Evolutionary conservation across 1,140 invertebrate genomes (phyloP).

Genomic region (Magallana gigas): DNA sequence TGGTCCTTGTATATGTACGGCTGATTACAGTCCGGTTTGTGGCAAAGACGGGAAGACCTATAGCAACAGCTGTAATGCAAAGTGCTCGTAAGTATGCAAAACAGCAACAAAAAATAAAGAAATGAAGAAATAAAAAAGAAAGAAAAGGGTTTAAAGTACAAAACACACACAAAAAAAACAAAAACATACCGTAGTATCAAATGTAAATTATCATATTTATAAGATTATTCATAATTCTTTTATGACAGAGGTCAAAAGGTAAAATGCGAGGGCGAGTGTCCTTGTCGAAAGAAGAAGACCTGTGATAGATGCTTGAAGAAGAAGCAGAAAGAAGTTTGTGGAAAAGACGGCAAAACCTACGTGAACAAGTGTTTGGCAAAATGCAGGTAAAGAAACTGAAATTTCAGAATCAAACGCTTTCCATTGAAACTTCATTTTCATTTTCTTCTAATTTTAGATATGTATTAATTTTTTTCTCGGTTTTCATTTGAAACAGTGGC

Average conservation of each 20-base stretch:
- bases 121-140: too few species aligned
- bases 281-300: constrained; percentile 16
- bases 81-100: constrained; percentile 13
- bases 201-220: too few species aligned
- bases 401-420: not conserved
- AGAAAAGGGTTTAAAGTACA: too few species aligned
- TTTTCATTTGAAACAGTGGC: not conserved
- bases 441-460: not conserved
- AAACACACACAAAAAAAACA: too few species aligned
- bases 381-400: not conserved
- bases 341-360: constrained; percentile 52
- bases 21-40: constrained; percentile 24
- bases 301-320: constrained; percentile 18
- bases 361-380: constrained; percentile 44
- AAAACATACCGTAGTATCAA: too few species aligned
- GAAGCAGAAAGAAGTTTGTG: constrained; percentile 43
- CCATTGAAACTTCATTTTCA: not conserved
- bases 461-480: not conserved
- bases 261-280: not conserved
- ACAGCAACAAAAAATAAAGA: not conserved
- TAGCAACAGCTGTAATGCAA: constrained; percentile 37
- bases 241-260: not conserved
- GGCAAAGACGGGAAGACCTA: constrained; percentile 40
- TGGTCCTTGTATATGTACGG: constrained; percentile 22
- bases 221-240: not conserved